Percentiles rank a stretch among this genome's conserved stretches.
Conservation (phyloP, 2,888 invertebrate genomes). For the Cephus runcator region DNA sequence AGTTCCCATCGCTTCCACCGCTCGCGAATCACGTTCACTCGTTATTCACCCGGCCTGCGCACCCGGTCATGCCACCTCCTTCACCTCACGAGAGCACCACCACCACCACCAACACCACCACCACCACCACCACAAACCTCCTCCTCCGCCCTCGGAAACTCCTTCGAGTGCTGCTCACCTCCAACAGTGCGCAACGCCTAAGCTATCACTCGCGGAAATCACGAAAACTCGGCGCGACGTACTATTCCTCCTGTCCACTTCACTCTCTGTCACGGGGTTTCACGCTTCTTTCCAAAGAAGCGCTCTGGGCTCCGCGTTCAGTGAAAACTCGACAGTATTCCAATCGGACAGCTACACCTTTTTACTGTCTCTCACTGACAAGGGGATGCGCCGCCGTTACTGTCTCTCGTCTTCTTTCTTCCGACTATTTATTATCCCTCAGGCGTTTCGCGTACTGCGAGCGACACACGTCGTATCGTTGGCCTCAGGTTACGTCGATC, state of each 20-base stretch:
- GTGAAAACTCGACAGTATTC: too few species aligned
- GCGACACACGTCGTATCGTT: not conserved
- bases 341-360: not conserved
- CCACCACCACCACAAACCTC: not conserved
- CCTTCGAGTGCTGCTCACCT: not conserved
- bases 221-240: not conserved
- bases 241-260: not conserved
- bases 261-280: not conserved
- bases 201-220: not conserved
- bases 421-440: not conserved
- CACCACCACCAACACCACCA: not conserved
- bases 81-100: not conserved
- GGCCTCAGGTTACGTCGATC: not conserved
- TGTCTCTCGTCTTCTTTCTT: not conserved
- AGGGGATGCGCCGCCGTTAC: not conserved
- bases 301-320: not conserved
- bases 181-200: not conserved
- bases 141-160: not conserved
- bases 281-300: not conserved
- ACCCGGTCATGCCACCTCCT: not conserved
- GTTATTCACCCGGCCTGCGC: slow-evolving; percentile 2
- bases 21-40: not conserved
- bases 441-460: not conserved
- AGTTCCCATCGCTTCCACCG: slow-evolving; percentile 7
- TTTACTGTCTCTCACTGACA: not conserved